Base-by-base conservation (phyloP, 2,797 vertebrate genomes). In the Clamator glandarius region DNA sequence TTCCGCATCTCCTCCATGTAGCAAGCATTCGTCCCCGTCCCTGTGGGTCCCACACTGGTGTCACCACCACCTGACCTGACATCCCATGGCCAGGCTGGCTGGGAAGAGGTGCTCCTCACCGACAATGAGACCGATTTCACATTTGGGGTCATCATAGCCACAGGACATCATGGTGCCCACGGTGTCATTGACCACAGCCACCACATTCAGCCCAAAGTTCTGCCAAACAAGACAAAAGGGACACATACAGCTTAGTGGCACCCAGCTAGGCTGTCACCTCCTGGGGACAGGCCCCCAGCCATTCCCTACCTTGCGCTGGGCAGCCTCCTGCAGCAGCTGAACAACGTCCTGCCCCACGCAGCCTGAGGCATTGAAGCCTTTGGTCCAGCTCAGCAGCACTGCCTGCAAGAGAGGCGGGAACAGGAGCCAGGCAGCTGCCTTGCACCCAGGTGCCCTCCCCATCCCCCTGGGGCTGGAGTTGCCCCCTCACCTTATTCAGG, bases 371-470 rank as follows among this genome's bases (percentile, higher is more conserved):
- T 79, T 98, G 96, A 99, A 99, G 58, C 98, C 98, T 97, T 99
- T 99, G 50, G 98, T 99, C 99, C 99, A 99, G 72, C 81, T 98
- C 93, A 99, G 98, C 95, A 99, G 98, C 83, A 99, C 97, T 50
- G 98, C 98, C 99, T 99, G 95, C 23, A 84, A 81, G 76, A 39
- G 59, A 36, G 41, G 19, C 25, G 62, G 15, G 35, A 78, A 46
- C 51, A 82, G 33, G 20, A 20, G n/a, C 17, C 4, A 9, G 58
- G 67, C 51, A 51, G 50, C 75, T 46, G 31, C 16, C 23, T 55
- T 0, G 0, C 18, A 44, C 23, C 29, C 33, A 2, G 0, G 5
- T 12, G 10, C 52, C 12, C 23, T 63, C 46, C 69, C 24, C 25
- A 15, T 15, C 1, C 0, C 41, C 51, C 4, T 8, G 31, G 31